Evolutionary conservation across 2,113 vertebrate species (phyloP), one percentile per base, ranked within the genome.

Genomic region (Forbesichthys agassizii): DNA sequence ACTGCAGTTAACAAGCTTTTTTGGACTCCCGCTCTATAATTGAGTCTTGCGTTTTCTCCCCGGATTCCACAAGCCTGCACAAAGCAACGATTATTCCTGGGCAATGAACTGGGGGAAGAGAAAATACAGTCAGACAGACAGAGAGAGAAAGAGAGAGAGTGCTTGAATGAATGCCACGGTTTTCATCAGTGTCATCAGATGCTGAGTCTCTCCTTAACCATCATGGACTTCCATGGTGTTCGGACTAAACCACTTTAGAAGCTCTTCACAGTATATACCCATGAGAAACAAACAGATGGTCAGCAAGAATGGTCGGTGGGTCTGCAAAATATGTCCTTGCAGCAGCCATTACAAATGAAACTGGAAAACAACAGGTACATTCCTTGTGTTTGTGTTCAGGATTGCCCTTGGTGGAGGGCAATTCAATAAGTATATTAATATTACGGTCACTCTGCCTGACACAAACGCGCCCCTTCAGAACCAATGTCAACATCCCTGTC

Each of bases 41-140:
- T 84, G 78, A 84, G 84, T 81, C 83, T 78, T 86, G 70, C 78
- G 73, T 88, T 85, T 77, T 84, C 77, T 74, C 73, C 69, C 77
- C 73, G 82, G 84, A 91, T 91, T 92, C 88, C 88, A 78, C 91
- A 80, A 75, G 62, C 86, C 81, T 77, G 66, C 70, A 93, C 92
- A 94, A 93, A 95, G 92, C 86, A 64, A 55, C 83, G 84, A 91
- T 95, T 94, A 94, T 93, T 91, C 86, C 80, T 60, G 70, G 81
- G 88, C 90, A 83, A 33, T 36, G 61, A 65, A 46, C 55, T 89
- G 33, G 54, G 81, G 83, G 70, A 11, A 56, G 70, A 55, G 16
- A 60, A 86, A 49, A 59, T 61, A 61, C 65, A 74, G n/a, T 2
- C 16, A 27, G 55, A 57, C 16, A 27, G 55, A 57, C 9, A 57